phyloP scores from a whole-genome alignment of 2,113 vertebrate genomes.

The Ophthalmolycus amberensis region DNA sequence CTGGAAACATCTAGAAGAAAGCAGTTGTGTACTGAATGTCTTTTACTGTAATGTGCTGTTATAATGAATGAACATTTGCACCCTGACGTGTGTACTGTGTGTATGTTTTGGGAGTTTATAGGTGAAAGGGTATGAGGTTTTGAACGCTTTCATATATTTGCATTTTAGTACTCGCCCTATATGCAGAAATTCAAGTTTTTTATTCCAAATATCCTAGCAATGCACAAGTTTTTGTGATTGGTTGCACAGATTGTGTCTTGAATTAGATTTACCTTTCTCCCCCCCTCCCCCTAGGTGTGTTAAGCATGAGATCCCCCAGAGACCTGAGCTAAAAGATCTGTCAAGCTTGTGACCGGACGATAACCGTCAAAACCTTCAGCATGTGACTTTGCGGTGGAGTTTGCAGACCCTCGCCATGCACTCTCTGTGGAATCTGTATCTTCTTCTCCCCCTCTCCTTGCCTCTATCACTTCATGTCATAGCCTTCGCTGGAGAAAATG shows the following conservation, averaged over 20 bases:
- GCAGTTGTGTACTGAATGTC: neutral
- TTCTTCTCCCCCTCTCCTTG: constrained; percentile 59
- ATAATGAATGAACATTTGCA: constrained; percentile 15
- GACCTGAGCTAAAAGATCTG: constrained; percentile 22
- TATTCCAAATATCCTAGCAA: neutral
- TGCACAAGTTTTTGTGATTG: neutral
- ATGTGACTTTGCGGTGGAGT: constrained; percentile 62
- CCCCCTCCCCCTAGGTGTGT: constrained; percentile 42
- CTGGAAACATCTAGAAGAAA: constrained; percentile 1
- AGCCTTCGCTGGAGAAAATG: constrained; percentile 47
- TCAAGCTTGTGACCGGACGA: constrained; percentile 57
- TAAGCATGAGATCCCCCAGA: constrained; percentile 22
- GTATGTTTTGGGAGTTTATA: neutral
- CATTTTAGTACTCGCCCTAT: neutral
- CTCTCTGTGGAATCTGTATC: constrained; percentile 60
- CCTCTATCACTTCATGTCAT: constrained; percentile 29
- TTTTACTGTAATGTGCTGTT: constrained; percentile 8
- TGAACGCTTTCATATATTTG: constrained; percentile 9
- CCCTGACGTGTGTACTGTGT: constrained; percentile 8
- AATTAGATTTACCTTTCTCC: neutral
- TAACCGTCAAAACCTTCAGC: constrained; percentile 19
- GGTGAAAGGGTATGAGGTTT: neutral
- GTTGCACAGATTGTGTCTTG: neutral
- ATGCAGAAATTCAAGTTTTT: constrained; percentile 7
- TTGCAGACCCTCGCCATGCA: constrained; percentile 63